Percentiles rank a stretch among this genome's conserved stretches.
phyloP scores from a whole-genome alignment of 2,888 invertebrate genomes.

The Yponomeuta cagnagella region DNA sequence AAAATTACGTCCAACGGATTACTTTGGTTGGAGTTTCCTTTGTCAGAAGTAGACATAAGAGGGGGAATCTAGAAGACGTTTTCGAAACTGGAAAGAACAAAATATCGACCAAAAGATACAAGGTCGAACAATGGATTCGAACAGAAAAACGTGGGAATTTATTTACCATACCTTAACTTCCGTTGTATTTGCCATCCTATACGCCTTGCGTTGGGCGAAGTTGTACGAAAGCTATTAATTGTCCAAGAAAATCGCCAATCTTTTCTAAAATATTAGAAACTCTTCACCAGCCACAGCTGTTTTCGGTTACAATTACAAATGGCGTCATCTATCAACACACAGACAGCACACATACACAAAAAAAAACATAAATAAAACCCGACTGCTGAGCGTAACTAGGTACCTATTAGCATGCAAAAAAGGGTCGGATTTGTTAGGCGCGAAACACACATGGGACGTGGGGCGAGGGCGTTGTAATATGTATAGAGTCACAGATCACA shows the following conservation, averaged over 20 bases:
- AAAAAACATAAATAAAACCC: too few species aligned
- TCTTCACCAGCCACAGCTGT: slow-evolving; percentile 29
- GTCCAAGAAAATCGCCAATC: background rate
- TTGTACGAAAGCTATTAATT: background rate
- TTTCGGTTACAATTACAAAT: slow-evolving; percentile 17
- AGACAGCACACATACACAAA: too few species aligned
- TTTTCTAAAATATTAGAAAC: slow-evolving; percentile 1
- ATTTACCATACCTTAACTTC: slow-evolving; percentile 47
- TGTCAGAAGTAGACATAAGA: too few species aligned
- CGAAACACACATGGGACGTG: too few species aligned
- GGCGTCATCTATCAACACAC: slow-evolving; percentile 9
- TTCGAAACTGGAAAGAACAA: background rate
- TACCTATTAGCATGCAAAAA: too few species aligned
- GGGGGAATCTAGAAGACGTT: too few species aligned
- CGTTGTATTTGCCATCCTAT: slow-evolving; percentile 50
- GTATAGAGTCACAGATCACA: too few species aligned
- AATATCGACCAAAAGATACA: slow-evolving; percentile 40
- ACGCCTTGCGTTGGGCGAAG: slow-evolving; percentile 5
- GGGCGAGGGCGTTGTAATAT: too few species aligned
- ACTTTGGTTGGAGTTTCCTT: too few species aligned
- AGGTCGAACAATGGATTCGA: slow-evolving; percentile 54
- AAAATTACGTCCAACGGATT: too few species aligned
- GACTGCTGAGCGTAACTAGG: too few species aligned
- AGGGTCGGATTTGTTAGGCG: too few species aligned
- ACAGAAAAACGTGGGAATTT: slow-evolving; percentile 19